These are phyloP conservation scores for Fabriciana adippe DNA, from an alignment of 2,888 invertebrate genomes.

Conservation along the genomic window DNA sequence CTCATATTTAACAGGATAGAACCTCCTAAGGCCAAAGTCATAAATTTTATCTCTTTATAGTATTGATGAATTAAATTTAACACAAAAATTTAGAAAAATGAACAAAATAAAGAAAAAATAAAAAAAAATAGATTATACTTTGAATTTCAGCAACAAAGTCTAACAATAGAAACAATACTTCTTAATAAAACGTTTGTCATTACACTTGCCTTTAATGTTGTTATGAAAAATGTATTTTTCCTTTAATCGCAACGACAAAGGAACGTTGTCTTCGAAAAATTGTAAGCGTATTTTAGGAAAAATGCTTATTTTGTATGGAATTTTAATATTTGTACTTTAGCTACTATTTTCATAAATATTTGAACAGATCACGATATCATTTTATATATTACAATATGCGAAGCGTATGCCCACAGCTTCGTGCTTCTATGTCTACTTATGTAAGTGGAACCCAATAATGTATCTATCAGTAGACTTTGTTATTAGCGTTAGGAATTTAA, in stretches of 20 bases:
- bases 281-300: conserved; percentile 29
- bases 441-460: no score
- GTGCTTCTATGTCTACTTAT: no score
- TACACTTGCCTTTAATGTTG: conserved; percentile 32
- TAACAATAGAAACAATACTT: conserved; percentile 1
- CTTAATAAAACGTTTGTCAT: conserved; percentile 34
- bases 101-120: background rate
- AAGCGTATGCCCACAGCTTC: no score
- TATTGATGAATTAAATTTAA: no score
- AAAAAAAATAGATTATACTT: background rate
- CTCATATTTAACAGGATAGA: no score
- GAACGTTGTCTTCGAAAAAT: conserved; percentile 32
- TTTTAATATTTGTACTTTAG: conserved; percentile 27
- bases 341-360: conserved; percentile 16
- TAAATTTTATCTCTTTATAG: background rate
- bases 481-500: no score
- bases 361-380: conserved; percentile 12
- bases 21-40: background rate
- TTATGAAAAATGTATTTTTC: conserved; percentile 33
- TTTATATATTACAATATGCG: background rate
- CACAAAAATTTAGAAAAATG: background rate
- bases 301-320: conserved; percentile 28
- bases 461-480: no score
- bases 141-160: background rate
- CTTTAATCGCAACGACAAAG: conserved; percentile 36